Conservation (phyloP, 53 echinoderm and acorn worm genomes). For the Actinopyga echinites region DNA sequence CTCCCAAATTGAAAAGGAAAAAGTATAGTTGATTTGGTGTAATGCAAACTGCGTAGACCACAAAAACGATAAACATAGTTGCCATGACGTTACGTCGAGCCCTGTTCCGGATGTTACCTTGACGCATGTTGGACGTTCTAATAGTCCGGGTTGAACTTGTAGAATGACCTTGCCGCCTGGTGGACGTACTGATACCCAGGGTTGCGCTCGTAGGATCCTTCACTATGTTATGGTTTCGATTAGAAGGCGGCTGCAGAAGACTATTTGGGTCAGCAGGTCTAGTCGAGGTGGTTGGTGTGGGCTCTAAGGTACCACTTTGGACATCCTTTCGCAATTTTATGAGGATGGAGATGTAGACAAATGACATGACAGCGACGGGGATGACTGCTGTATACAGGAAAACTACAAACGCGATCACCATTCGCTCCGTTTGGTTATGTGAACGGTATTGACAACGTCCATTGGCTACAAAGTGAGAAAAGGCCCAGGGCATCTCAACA, state of each 20-base stretch:
- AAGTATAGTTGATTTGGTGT: slow-evolving; percentile 46
- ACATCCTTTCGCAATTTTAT: background rate
- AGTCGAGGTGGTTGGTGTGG: no score
- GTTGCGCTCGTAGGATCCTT: no score
- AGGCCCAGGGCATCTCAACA: slow-evolving; percentile 35
- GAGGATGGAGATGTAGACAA: slow-evolving; percentile 58
- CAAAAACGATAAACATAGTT: slow-evolving; percentile 41
- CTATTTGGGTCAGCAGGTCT: background rate
- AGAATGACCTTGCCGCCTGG: no score
- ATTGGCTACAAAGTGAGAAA: slow-evolving; percentile 12
- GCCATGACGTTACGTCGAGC: slow-evolving; percentile 46
- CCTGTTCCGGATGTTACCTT: background rate
- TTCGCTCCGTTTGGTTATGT: no score
- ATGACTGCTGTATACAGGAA: slow-evolving; percentile 56
- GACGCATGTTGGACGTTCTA: background rate
- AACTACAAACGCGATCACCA: slow-evolving; percentile 37
- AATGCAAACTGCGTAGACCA: slow-evolving; percentile 43
- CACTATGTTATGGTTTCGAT: background rate
- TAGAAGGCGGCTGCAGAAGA: background rate
- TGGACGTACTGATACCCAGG: no score
- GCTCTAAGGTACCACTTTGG: no score
- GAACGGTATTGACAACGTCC: background rate
- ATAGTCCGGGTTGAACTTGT: no score
- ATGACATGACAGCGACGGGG: slow-evolving; percentile 54
- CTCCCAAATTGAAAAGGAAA: slow-evolving; percentile 38